Conservation (phyloP, 37 sponge, comb jelly and placozoan species). For the Theonella swinhoei region DNA sequence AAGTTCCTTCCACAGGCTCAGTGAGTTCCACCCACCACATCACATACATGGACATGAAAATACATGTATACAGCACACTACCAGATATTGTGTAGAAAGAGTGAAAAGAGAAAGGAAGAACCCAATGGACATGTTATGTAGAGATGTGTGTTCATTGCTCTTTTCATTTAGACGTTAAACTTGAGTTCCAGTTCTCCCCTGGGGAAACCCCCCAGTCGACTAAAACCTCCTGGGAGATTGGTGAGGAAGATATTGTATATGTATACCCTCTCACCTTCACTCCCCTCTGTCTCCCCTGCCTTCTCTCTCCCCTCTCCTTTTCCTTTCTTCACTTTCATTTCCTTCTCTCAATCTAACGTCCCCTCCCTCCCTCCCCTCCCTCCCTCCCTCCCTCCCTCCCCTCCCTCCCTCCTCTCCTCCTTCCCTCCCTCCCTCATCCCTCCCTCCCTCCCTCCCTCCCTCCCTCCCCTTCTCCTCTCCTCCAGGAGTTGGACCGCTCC, state of each 20-base stretch:
- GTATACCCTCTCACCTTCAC: neutral
- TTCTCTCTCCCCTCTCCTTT: constrained; percentile 42
- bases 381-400: neutral
- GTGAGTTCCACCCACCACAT: neutral
- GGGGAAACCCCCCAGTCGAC: neutral
- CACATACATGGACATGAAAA: neutral
- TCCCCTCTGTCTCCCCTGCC: constrained; percentile 16
- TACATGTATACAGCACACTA: too few relatives aligned
- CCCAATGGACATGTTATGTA: too few relatives aligned
- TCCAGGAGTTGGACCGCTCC: neutral
- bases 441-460: neutral
- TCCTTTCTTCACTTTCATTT: constrained; percentile 27
- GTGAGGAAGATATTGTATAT: neutral
- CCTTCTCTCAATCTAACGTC: constrained; percentile 31
- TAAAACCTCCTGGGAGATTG: constrained; percentile 7
- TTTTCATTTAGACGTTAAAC: too few relatives aligned
- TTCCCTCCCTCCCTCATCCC: neutral
- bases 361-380: constrained; percentile 27
- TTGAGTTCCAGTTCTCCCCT: too few relatives aligned
- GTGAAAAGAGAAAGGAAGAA: too few relatives aligned
- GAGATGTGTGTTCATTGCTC: too few relatives aligned
- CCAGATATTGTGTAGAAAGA: too few relatives aligned
- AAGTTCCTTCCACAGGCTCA: neutral
- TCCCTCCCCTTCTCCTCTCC: neutral
- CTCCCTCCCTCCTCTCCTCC: neutral